A percentile compares a stretch with the other conserved stretches of the same genome.
Evolutionary conservation across 2,888 invertebrate genomes (phyloP).

Genomic region (Chloroclysta siterata): DNA sequence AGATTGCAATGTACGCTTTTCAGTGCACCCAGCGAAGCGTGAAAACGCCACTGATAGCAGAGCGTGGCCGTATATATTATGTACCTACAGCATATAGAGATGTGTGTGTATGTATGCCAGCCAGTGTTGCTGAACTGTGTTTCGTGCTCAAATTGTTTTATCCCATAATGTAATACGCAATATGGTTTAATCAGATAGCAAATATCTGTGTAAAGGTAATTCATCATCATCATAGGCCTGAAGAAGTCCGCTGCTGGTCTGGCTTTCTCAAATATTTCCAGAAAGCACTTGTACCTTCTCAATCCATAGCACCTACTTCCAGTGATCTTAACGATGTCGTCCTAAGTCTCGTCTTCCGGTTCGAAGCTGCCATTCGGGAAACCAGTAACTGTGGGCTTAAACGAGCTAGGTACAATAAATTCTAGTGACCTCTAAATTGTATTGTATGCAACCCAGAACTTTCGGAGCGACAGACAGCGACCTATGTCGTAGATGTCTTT

Average conservation of each 20-base stretch:
- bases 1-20: constrained; percentile 70
- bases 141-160: constrained; percentile 13
- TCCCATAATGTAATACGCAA: neutral
- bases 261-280: too few relatives aligned
- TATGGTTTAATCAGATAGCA: constrained; percentile 1
- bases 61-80: constrained; percentile 10
- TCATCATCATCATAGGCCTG: neutral
- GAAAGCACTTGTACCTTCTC: too few relatives aligned
- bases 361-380: neutral
- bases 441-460: too few relatives aligned
- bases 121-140: constrained; percentile 16
- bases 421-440: too few relatives aligned
- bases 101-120: neutral
- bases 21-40: constrained; percentile 63
- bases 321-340: too few relatives aligned
- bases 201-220: neutral
- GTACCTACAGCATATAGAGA: neutral
- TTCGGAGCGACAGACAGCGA: too few relatives aligned
- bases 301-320: too few relatives aligned
- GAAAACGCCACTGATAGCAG: constrained; percentile 55
- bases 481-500: too few relatives aligned
- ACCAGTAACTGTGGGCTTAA: too few relatives aligned
- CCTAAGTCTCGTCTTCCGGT: neutral
- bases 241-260: too few relatives aligned
- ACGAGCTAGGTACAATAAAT: too few relatives aligned